These are phyloP conservation scores for Glaucomys volans DNA, from an alignment of 2,113 vertebrate genomes.

Conservation along the genomic window DNA sequence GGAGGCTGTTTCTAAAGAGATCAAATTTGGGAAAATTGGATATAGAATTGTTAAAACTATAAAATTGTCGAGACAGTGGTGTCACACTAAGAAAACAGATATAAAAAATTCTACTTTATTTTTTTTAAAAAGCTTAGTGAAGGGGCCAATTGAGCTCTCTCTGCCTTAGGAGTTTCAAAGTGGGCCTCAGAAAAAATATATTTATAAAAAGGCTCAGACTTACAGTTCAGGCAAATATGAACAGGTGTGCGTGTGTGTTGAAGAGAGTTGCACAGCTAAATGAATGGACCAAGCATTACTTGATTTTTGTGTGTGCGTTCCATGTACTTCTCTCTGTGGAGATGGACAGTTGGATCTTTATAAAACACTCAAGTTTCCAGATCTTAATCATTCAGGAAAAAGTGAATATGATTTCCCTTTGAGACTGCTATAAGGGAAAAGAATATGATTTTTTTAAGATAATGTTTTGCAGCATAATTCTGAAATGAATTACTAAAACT, in stretches of 20 bases:
- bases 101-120: neutral
- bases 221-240: neutral
- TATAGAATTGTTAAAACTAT: neutral
- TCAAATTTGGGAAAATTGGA: neutral
- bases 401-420: slow-evolving; percentile 43
- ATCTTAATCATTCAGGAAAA: slow-evolving; percentile 31
- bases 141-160: neutral
- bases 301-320: neutral
- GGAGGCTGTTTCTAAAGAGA: neutral
- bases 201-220: slow-evolving; percentile 7
- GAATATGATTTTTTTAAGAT: slow-evolving; percentile 47
- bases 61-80: neutral
- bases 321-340: neutral
- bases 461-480: slow-evolving; percentile 6
- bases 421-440: slow-evolving; percentile 12
- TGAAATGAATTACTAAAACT: slow-evolving; percentile 39
- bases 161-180: slow-evolving; percentile 37
- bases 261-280: neutral
- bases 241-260: neutral
- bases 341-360: neutral
- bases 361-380: slow-evolving; percentile 2
- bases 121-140: slow-evolving; percentile 8
- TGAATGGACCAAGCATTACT: neutral
- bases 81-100: neutral
- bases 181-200: neutral